Evolutionary conservation across 2,797 vertebrate species (phyloP).

Genomic region (Malacoctenus gilli): DNA sequence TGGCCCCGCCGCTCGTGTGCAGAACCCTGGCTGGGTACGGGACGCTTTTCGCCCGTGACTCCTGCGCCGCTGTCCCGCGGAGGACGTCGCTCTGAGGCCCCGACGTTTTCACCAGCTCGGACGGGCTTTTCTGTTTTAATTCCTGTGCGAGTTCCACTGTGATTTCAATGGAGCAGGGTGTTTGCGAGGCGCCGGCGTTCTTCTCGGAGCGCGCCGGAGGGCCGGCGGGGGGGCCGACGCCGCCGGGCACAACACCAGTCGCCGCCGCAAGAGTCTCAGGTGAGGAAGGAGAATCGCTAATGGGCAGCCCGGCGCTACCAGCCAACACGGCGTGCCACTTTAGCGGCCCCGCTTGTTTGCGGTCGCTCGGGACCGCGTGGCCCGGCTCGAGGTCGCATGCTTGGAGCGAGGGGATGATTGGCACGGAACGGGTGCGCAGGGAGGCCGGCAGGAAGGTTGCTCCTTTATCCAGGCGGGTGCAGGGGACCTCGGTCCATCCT

Average conservation of each 20-base stretch:
- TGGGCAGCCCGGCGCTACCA: constrained; percentile 19
- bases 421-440: constrained; percentile 77
- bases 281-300: constrained; percentile 34
- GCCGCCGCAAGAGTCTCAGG: constrained; percentile 22
- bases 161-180: constrained; percentile 51
- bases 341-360: constrained; percentile 32
- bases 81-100: constrained; percentile 59
- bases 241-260: constrained; percentile 23
- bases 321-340: constrained; percentile 45
- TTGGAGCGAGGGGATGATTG: constrained; percentile 86
- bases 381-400: constrained; percentile 62
- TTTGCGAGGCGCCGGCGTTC: constrained; percentile 32
- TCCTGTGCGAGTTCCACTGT: constrained; percentile 53
- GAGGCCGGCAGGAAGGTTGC: constrained; percentile 62
- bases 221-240: constrained; percentile 16
- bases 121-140: constrained; percentile 74
- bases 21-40: constrained; percentile 49
- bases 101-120: constrained; percentile 60
- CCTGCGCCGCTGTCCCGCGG: constrained; percentile 44
- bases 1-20: constrained; percentile 53
- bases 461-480: constrained; percentile 78
- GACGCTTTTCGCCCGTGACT: constrained; percentile 43
- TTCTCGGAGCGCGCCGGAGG: constrained; percentile 36
- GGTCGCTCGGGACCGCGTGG: constrained; percentile 21
- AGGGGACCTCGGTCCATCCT: constrained; percentile 79